Percentiles rank a stretch among this genome's conserved stretches.
Conservation (phyloP, 2,888 invertebrate species). For the Lithodes maja region DNA sequence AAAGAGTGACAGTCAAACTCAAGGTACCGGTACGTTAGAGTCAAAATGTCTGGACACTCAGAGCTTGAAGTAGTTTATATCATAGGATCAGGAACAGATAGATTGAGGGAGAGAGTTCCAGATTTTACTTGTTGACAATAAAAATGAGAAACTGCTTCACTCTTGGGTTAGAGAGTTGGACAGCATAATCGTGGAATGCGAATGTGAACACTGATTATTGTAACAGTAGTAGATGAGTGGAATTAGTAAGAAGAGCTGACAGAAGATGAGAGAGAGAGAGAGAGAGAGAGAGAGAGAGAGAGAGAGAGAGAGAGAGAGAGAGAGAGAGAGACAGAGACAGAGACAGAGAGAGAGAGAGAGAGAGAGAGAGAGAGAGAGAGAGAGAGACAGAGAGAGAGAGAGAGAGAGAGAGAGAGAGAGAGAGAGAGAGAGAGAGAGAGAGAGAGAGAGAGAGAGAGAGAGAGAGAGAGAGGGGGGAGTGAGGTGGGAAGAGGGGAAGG, state of each 20-base stretch:
- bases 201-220: too few relatives aligned
- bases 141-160: too few relatives aligned
- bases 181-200: too few relatives aligned
- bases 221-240: too few relatives aligned
- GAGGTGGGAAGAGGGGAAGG: background rate
- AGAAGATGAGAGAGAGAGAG: constrained; percentile 9
- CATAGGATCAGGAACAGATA: background rate
- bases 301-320: constrained; percentile 33
- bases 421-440: too few relatives aligned
- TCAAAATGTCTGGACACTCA: too few relatives aligned
- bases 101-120: background rate
- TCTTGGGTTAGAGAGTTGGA: too few relatives aligned
- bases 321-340: constrained; percentile 38
- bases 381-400: background rate
- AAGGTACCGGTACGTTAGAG: too few relatives aligned
- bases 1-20: too few relatives aligned
- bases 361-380: constrained; percentile 30
- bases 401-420: too few relatives aligned
- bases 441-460: background rate
- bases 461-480: constrained; percentile 26
- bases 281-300: constrained; percentile 31
- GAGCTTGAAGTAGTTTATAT: too few relatives aligned
- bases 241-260: background rate
- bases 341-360: constrained; percentile 35
- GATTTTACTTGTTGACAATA: too few relatives aligned